Evolutionary conservation across 2,888 invertebrate species (phyloP).

Genomic region (Noctuana brunneofusca): DNA sequence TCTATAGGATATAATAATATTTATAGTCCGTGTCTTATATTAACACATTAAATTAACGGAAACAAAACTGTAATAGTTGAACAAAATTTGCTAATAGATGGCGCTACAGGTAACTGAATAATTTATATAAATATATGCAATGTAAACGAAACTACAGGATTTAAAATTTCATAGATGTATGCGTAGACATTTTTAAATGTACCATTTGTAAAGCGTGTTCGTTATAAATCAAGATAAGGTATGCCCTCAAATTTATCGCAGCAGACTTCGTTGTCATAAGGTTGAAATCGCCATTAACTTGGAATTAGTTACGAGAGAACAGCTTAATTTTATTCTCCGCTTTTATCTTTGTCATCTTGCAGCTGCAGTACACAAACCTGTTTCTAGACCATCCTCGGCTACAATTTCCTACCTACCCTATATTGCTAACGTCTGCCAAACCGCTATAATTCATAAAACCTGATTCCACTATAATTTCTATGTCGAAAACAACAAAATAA

Average conservation of each 20-base stretch:
- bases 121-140: too few species aligned
- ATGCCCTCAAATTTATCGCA: constrained; percentile 14
- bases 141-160: neutral
- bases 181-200: too few species aligned
- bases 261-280: constrained; percentile 43
- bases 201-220: constrained; percentile 11
- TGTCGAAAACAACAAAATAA: constrained; percentile 3
- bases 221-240: constrained; percentile 12
- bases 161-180: too few species aligned
- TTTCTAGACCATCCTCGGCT: constrained; percentile 42
- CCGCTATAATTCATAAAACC: constrained; percentile 19
- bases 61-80: too few species aligned
- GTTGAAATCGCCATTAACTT: constrained; percentile 52
- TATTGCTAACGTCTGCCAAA: constrained; percentile 34
- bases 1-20: too few species aligned
- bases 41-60: too few species aligned
- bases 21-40: too few species aligned
- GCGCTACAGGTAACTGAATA: too few species aligned
- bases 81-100: too few species aligned
- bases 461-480: constrained; percentile 6
- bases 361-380: constrained; percentile 40
- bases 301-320: constrained; percentile 48
- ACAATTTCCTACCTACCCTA: constrained; percentile 32
- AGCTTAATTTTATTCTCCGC: constrained; percentile 55
- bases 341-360: constrained; percentile 40